phyloP scores from a whole-genome alignment of 2,888 invertebrate species.

The Conchocele bisecta region DNA sequence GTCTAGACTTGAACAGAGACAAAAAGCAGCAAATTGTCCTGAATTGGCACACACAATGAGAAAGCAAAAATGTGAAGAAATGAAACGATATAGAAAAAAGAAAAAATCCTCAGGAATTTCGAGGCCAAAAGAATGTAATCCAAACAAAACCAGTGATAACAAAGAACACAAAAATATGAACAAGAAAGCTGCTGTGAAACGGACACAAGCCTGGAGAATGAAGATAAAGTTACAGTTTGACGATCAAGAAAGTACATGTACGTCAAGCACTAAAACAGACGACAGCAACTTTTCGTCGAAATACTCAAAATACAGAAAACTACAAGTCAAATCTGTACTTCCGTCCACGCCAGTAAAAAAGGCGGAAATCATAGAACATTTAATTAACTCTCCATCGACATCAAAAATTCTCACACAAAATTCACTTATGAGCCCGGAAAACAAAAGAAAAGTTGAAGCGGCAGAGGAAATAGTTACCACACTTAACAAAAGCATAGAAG shows the following conservation, averaged over 20 bases:
- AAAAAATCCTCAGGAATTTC: neutral
- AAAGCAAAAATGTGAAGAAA: conserved; percentile 36
- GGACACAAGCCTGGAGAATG: conserved; percentile 37
- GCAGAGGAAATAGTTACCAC: conserved; percentile 16
- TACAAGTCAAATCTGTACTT: conserved; percentile 22
- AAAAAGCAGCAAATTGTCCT: too few relatives aligned
- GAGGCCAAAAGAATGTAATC: neutral
- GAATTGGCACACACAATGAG: too few relatives aligned
- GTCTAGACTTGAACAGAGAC: too few relatives aligned
- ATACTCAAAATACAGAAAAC: conserved; percentile 16
- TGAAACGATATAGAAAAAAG: conserved; percentile 29
- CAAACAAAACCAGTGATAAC: conserved; percentile 2
- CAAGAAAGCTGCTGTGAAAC: conserved; percentile 38
- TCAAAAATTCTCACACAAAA: conserved; percentile 31
- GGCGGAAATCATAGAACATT: conserved; percentile 30
- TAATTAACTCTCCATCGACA: conserved; percentile 24
- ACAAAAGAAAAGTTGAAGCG: conserved; percentile 22
- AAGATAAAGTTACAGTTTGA: conserved; percentile 15
- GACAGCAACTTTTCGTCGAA: conserved; percentile 3
- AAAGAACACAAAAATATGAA: too few relatives aligned
- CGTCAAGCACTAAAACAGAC: neutral
- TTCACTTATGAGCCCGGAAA: conserved; percentile 17
- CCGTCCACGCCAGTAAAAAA: conserved; percentile 35
- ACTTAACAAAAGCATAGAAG: conserved; percentile 14
- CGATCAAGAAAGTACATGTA: neutral